Evolutionary conservation across 2,113 vertebrate genomes (phyloP).

Genomic region (Alexandromys fortis): DNA sequence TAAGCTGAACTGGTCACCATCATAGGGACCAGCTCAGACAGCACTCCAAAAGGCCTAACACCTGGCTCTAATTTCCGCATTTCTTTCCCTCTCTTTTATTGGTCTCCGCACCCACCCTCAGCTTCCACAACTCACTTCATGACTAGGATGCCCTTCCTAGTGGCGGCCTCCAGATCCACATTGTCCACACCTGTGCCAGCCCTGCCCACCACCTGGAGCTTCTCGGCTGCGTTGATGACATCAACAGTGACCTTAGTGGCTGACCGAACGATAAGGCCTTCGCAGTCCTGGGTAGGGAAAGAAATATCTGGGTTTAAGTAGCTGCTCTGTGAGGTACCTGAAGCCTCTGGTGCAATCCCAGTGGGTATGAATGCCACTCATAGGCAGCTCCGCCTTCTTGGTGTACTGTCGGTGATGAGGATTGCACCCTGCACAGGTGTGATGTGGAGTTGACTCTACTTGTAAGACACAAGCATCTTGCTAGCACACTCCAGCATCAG

Average conservation of each 20-base stretch:
- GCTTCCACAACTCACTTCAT: conserved; percentile 93
- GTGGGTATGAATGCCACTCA: too few species aligned
- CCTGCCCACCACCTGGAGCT: conserved; percentile 94
- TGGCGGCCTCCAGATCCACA: conserved; percentile 96
- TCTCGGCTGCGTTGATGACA: conserved; percentile 89
- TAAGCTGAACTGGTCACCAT: rapidly evolving
- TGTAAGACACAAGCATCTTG: too few species aligned
- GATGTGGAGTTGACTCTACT: background rate
- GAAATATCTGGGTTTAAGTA: background rate
- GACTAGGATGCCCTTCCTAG: conserved; percentile 94
- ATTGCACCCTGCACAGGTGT: background rate
- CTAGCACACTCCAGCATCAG: background rate
- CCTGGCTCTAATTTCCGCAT: background rate
- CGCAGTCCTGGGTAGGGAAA: conserved; percentile 88
- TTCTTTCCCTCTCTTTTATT: rapidly evolving
- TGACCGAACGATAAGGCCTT: conserved; percentile 95
- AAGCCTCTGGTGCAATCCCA: background rate
- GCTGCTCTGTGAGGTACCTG: background rate
- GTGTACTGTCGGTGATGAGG: too few species aligned
- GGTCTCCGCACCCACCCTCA: background rate
- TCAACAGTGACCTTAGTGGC: conserved; percentile 97
- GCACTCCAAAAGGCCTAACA: background rate
- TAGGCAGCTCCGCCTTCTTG: background rate
- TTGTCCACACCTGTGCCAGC: conserved; percentile 98
- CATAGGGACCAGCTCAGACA: background rate